Conservation (phyloP, 2,113 vertebrate species). For the Sylvilagus bachmani region DNA sequence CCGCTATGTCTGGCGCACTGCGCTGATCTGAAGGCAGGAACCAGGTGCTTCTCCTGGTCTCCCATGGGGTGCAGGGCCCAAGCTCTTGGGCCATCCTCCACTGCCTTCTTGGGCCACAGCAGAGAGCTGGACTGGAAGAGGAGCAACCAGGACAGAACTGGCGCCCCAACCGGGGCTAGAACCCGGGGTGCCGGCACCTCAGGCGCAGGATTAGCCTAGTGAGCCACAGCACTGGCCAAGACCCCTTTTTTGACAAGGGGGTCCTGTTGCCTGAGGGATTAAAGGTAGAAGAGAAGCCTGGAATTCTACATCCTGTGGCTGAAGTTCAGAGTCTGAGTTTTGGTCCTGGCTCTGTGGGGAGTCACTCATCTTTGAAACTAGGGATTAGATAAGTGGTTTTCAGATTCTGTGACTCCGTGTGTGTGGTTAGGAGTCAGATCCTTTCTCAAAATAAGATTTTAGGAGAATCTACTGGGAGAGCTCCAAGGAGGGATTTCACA, state of each 20-base stretch:
- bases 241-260: not conserved
- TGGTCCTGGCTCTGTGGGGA: not conserved
- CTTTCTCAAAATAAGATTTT: constrained; percentile 24
- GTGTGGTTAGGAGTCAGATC: not conserved
- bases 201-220: too few relatives aligned
- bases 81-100: too few relatives aligned
- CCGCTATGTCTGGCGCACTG: too few relatives aligned
- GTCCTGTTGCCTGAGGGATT: fast-evolving
- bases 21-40: too few relatives aligned
- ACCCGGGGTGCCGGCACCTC: too few relatives aligned
- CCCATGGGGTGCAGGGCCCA: too few relatives aligned
- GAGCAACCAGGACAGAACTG: too few relatives aligned
- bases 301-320: fast-evolving
- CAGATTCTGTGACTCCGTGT: not conserved
- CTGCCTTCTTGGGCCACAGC: too few relatives aligned
- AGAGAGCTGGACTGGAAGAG: too few relatives aligned
- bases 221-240: too few relatives aligned
- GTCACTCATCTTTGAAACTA: not conserved
- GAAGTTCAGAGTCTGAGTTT: not conserved
- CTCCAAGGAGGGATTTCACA: not conserved
- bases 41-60: too few relatives aligned
- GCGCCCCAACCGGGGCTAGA: too few relatives aligned
- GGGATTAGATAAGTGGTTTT: not conserved
- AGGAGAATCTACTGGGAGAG: not conserved
- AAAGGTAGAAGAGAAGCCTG: not conserved